Base-by-base conservation (phyloP, 2,888 invertebrate genomes). In the Galeopsomyia nigrocyanea region DNA sequence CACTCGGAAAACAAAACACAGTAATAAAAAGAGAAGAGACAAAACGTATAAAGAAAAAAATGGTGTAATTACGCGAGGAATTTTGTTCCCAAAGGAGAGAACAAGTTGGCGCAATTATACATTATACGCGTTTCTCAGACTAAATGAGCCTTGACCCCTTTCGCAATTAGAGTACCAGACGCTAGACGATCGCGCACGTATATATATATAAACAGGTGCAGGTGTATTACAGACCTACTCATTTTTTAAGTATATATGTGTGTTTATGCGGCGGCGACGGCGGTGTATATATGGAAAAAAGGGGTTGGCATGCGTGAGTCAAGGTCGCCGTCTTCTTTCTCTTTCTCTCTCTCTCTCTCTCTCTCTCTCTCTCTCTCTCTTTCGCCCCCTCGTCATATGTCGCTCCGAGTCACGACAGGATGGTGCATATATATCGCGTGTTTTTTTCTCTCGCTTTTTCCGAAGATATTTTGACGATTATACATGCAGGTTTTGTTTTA, bases 141-240 rank as follows among this genome's bases (percentile, higher is more conserved):
- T n/a, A 61, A 65, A 60, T 55, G 60, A 65, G 65, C 71, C 65
- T 68, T 68, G 73, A 73, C 65, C 69, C 61, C 55, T 66, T 64
- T 66, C 49, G 49, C 22, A 73, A 69, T 69, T 65, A 73, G 62
- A 62, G 22, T n/a, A n/a, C n/a, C 46, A 65, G 49, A 21, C 0
- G 21, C 14, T 21, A 7, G 31, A 5, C 9, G 17, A 73, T 64
- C n/a, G n/a, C n/a, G n/a, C n/a, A n/a, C n/a, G n/a, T n/a, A n/a
- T n/a, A n/a, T n/a, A n/a, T n/a, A n/a, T n/a, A n/a, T n/a, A n/a
- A 61, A 61, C 73, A 72, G 73, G 61, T 73, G 72, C 16, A 56
- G n/a, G 51, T 50, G 26, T 31, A 69, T 68, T 68, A 62, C 39
- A 50, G 22, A 13, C 31, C 31, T 31, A 31, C 31, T 31, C 31